These are phyloP conservation scores for Onychostoma macrolepis DNA, from an alignment of 2,113 vertebrate species.

Conservation along the genomic window DNA sequence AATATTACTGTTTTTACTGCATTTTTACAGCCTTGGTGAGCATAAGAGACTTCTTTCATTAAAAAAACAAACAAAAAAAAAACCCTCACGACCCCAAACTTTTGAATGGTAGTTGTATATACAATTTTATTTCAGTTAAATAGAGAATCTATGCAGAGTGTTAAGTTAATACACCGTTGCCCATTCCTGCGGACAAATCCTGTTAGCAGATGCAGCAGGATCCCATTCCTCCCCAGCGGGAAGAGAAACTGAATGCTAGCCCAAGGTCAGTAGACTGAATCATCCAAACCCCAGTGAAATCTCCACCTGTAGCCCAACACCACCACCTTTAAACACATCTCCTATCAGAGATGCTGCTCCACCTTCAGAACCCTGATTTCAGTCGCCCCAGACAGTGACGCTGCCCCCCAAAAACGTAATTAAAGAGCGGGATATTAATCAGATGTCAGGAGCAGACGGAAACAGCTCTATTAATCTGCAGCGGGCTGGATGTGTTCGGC, in stretches of 20 bases:
- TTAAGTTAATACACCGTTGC: slow-evolving; percentile 28
- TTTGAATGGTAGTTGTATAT: background rate
- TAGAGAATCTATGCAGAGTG: background rate
- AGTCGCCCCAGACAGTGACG: slow-evolving; percentile 57
- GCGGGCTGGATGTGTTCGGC: slow-evolving; percentile 46
- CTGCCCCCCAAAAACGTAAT: slow-evolving; percentile 67
- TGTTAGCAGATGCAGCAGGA: slow-evolving; percentile 23
- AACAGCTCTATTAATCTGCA: slow-evolving; percentile 64
- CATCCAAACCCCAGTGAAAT: background rate
- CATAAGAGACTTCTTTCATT: background rate
- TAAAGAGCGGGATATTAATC: slow-evolving; percentile 73
- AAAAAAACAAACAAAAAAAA: background rate
- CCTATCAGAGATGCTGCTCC: background rate
- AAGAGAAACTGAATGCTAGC: background rate
- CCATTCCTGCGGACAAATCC: slow-evolving; percentile 42
- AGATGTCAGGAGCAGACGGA: slow-evolving; percentile 66
- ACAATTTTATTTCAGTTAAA: background rate
- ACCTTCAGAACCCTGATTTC: slow-evolving; percentile 55
- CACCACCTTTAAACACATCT: background rate
- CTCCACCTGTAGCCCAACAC: slow-evolving; percentile 16
- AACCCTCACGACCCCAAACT: background rate
- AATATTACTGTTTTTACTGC: background rate
- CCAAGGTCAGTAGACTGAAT: slow-evolving; percentile 21
- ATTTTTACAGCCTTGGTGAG: background rate
- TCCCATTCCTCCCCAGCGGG: background rate